Base-by-base conservation (phyloP, 1,140 invertebrate species). In the Spodoptera litura region DNA sequence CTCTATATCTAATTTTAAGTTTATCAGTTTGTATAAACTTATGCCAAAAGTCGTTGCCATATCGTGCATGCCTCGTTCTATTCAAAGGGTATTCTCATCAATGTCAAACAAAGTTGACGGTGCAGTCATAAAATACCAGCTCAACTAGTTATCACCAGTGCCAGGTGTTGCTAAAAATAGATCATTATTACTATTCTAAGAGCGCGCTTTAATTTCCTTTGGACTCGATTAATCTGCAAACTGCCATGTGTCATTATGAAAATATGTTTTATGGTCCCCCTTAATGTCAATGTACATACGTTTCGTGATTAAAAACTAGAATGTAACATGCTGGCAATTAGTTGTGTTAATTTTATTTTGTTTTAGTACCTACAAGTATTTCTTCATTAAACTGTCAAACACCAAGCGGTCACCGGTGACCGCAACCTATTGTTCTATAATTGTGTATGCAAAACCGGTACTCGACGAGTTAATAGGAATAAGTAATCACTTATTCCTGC, bases 91-190 rank as follows among this genome's bases (percentile, higher is more conserved):
- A 20, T 6, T 27, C 56, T 12, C 35, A 27, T 76, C 74, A 77
- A 25, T 49, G 74, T 77, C 62, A 77, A 35, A 52, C 25, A 44
- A 77, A 56, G 61, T 68, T 66, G 62, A 53, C 20, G 35, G 15
- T 35, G 35, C 38, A 62, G 51, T 78, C 62, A 83, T 81, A 70
- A 58, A 82, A 84, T 78, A 85, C 84, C 80, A 85, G 86, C 68
- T 75, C 78, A 87, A 92, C 89, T 68, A 83, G 89, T 92, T 85
- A 89, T 86, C 83, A 84, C 58, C 82, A 68, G 78, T 27, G 84
- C 81, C 87, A 92, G 89, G 86, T 92, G 89, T 61, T 53, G 61
- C 81, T 83, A 82, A 87, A 89, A 89, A 90, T 90, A 89, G 85
- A 87, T 83, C 81, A 77, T 83, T 84, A 85, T 89, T 87, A 82